phyloP scores from a whole-genome alignment of 1,140 invertebrate genomes.

The Pachypeltis micranthus region DNA sequence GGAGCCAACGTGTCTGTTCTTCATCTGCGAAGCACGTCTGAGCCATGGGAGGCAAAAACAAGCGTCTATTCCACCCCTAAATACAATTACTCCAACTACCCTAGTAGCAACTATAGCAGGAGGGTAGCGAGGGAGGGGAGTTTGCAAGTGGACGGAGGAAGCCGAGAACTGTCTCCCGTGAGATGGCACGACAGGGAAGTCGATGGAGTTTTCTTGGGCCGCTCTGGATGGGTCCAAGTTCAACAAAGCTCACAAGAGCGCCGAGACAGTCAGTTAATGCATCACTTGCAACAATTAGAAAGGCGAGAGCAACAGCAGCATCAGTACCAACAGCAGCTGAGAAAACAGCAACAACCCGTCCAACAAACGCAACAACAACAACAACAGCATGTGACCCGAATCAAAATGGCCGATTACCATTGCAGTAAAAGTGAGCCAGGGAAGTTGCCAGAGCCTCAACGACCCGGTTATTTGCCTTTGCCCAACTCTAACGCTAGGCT shows the following conservation, averaged over 20 bases:
- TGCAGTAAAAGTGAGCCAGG: constrained; percentile 43
- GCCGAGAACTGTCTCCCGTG: constrained; percentile 45
- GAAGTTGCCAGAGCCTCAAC: constrained; percentile 32
- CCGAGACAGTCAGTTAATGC: constrained; percentile 22
- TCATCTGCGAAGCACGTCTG: constrained; percentile 41
- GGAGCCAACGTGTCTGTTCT: constrained; percentile 43
- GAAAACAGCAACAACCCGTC: constrained; percentile 24
- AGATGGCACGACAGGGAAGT: constrained; percentile 48
- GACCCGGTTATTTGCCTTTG: constrained; percentile 37
- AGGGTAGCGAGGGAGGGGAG: constrained; percentile 3
- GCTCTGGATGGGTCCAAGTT: constrained; percentile 47
- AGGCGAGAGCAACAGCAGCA: constrained; percentile 31
- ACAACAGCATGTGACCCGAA: constrained; percentile 25
- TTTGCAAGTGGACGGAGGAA: constrained; percentile 27
- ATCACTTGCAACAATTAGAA: background rate
- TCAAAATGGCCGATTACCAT: constrained; percentile 44
- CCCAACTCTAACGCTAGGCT: constrained; percentile 29
- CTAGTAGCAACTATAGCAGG: constrained; percentile 16
- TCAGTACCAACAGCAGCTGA: constrained; percentile 16
- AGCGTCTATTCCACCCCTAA: constrained; percentile 19
- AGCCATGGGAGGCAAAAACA: constrained; percentile 39
- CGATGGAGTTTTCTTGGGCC: constrained; percentile 43
- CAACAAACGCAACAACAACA: constrained; percentile 10
- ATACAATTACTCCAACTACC: constrained; percentile 10
- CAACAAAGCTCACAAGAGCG: constrained; percentile 44